These are phyloP conservation scores for Hydrotaea cyrtoneurina DNA, from an alignment of 2,888 invertebrate species.

Conservation along the genomic window DNA sequence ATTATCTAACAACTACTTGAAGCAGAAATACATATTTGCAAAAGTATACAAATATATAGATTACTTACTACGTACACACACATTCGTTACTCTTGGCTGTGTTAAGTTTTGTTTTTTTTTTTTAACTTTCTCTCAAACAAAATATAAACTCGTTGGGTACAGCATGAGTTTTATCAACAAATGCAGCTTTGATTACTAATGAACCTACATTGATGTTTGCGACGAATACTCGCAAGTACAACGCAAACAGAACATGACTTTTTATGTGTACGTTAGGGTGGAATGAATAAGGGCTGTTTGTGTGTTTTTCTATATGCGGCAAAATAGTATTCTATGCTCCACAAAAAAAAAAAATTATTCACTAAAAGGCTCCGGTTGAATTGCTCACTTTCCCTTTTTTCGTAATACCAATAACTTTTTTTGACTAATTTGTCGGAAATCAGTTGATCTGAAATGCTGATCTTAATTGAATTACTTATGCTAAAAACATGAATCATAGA, in stretches of 20 bases:
- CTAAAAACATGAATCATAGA: too few relatives aligned
- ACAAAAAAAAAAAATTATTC: too few relatives aligned
- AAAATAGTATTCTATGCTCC: too few relatives aligned
- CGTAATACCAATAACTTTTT: too few relatives aligned
- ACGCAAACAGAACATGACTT: slow-evolving; percentile 8
- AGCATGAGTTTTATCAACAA: slow-evolving; percentile 37
- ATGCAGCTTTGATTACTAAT: slow-evolving; percentile 61
- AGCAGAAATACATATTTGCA: too few relatives aligned
- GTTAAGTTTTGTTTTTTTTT: neutral
- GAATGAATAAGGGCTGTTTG: neutral
- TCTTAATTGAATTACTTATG: too few relatives aligned
- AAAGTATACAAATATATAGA: too few relatives aligned
- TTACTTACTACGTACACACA: neutral
- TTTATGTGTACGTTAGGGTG: neutral
- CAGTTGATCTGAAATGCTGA: too few relatives aligned
- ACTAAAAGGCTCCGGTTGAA: too few relatives aligned
- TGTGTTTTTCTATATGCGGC: too few relatives aligned
- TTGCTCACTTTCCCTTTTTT: too few relatives aligned
- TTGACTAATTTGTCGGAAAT: too few relatives aligned
- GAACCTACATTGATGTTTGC: slow-evolving; percentile 59
- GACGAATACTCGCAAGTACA: slow-evolving; percentile 7
- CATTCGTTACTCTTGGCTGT: neutral
- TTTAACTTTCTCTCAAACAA: slow-evolving; percentile 63
- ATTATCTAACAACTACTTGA: slow-evolving; percentile 5
- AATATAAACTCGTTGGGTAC: neutral